phyloP scores from a whole-genome alignment of 2,888 invertebrate species.

The Willowsia nigromaculata region DNA sequence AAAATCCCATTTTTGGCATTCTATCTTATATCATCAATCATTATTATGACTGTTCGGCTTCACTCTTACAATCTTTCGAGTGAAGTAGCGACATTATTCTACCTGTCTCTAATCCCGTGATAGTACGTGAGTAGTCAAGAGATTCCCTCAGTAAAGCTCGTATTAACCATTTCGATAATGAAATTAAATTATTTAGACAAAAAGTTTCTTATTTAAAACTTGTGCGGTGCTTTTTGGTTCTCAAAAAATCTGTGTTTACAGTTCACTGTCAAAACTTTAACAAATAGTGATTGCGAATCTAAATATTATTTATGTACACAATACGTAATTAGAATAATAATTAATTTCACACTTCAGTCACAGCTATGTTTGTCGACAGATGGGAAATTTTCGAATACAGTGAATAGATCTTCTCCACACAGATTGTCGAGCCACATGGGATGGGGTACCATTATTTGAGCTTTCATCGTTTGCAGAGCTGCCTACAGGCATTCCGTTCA shows the following conservation, averaged over 20 bases:
- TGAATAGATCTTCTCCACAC: conserved; percentile 73
- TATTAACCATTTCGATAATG: conserved; percentile 29
- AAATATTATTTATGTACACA: conserved; percentile 5
- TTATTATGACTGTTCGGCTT: background rate
- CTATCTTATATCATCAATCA: too few relatives aligned
- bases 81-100: background rate
- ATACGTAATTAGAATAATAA: conserved; percentile 8
- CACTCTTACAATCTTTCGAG: background rate
- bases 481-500: conserved; percentile 55
- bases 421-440: conserved; percentile 63
- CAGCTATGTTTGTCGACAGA: conserved; percentile 76
- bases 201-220: conserved; percentile 25
- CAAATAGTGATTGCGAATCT: conserved; percentile 13
- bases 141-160: conserved; percentile 66
- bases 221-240: conserved; percentile 47
- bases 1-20: background rate
- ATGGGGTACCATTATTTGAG: conserved; percentile 61
- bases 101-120: background rate
- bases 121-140: conserved; percentile 44
- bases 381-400: conserved; percentile 74
- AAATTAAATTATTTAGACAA: background rate
- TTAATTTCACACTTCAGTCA: conserved; percentile 53
- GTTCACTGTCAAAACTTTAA: conserved; percentile 13
- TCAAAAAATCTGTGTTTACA: conserved; percentile 11
- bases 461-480: conserved; percentile 54